Base-by-base conservation (phyloP, 1,140 invertebrate species). In the Macrosteles quadrilineatus region DNA sequence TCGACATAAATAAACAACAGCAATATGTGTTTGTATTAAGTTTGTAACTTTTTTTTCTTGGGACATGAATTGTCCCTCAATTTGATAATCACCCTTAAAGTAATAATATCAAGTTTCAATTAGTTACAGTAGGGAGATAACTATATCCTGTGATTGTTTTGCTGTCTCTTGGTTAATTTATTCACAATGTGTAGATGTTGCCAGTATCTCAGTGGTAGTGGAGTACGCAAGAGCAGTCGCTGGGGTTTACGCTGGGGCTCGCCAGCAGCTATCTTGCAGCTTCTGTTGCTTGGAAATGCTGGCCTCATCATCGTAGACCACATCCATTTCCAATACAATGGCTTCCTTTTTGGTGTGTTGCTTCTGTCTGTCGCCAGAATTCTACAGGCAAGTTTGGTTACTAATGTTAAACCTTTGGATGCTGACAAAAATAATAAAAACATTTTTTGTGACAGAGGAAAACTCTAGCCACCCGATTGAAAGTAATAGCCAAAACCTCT, bases 241-340 rank as follows among this genome's bases (percentile, higher is more conserved):
- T 76, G 75, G 74, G 73, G 70, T 14, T 74, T 74, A 32, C 74
- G 75, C 73, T 75, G 72, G 76, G 67, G 75, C 80, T 69, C 77
- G 12, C 76, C 76, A 9, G 47, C 74, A 14, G 68, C 73, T 19
- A 72, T 77, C 71, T 71, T 87, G n/a, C 80, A 82, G 50, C 69
- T 86, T 3, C 76, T 93, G 31, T 80, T 91, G 11, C 80, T 98
- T 2, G 85, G 87, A 36, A 98, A 98, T 83, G 88, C 91, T 74
- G 97, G 95, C 25, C 84, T 99, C 2, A 78, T 99, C 0, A 86
- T 99, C 77, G 89, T 99, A 2, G 98, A 99, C 82, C 97, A 99
- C 79, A 95, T 99, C 77, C 98, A 99, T 84, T 99, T 99, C 81
- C 98, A 99, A 80, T 99, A 99, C 77, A 99, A 99, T 88, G 97